A percentile compares a stretch with the other conserved stretches of the same genome.
phyloP scores from a whole-genome alignment of 2,113 vertebrate species.

The Elgaria multicarinata region DNA sequence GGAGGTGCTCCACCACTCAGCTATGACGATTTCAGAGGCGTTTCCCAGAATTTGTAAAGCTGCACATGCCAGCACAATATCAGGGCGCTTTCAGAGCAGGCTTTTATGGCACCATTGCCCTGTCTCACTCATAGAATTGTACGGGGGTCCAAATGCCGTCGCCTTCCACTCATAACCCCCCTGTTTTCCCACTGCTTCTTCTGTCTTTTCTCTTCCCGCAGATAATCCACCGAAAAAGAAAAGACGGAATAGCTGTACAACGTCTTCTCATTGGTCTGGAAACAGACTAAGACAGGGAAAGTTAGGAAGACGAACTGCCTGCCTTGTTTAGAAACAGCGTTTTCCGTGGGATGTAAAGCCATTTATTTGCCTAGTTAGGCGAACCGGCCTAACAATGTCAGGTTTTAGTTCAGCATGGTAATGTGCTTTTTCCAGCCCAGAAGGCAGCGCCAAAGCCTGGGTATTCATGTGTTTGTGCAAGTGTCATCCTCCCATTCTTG shows the following conservation, averaged over 20 bases:
- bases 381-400: too few species aligned
- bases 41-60: background rate
- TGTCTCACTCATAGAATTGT: too few species aligned
- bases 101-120: too few species aligned
- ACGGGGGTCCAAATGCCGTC: too few species aligned
- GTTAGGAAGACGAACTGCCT: background rate
- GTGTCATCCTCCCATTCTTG: background rate
- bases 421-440: background rate
- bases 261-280: too few species aligned
- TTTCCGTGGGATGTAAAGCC: background rate
- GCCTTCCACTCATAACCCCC: too few species aligned
- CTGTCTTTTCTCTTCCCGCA: too few species aligned
- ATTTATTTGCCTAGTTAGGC: background rate
- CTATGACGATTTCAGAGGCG: background rate
- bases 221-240: too few species aligned
- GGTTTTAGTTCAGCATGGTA: background rate
- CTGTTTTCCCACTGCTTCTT: too few species aligned
- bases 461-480: accelerated
- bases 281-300: too few species aligned
- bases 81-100: background rate
- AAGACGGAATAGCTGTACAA: too few species aligned
- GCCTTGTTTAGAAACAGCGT: background rate
- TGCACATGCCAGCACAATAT: background rate
- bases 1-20: too few species aligned
- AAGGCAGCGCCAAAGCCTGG: background rate